These are phyloP conservation scores for Chrysoperla carnea DNA, from an alignment of 1,140 invertebrate species.

Conservation along the genomic window DNA sequence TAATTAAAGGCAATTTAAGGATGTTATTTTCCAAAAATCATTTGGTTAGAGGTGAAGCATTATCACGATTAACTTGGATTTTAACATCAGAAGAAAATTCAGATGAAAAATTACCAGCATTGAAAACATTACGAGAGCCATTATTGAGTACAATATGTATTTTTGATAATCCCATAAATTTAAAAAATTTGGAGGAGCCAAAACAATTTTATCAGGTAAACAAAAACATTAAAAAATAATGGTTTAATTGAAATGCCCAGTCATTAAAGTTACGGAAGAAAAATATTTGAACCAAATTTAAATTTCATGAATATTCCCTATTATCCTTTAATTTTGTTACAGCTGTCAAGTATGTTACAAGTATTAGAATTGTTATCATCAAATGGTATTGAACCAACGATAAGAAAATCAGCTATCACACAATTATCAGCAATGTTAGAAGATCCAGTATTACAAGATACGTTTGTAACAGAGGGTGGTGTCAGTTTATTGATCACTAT, in stretches of 20 bases:
- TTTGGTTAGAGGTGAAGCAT: constrained; percentile 27
- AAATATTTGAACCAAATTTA: too few species aligned
- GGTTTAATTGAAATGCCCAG: too few species aligned
- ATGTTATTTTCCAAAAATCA: constrained; percentile 24
- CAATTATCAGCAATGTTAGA: constrained; percentile 39
- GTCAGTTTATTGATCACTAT: constrained; percentile 13
- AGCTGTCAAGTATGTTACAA: constrained; percentile 23
- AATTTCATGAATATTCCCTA: too few species aligned
- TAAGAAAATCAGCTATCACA: constrained; percentile 33
- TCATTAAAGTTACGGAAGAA: too few species aligned
- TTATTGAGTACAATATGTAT: constrained; percentile 23
- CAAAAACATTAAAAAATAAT: too few species aligned
- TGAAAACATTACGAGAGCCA: constrained; percentile 26
- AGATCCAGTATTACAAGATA: constrained; percentile 29
- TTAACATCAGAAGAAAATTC: constrained; percentile 24
- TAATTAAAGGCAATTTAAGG: constrained; percentile 28
- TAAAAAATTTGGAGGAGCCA: constrained; percentile 12
- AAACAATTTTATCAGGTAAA: constrained; percentile 20
- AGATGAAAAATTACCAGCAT: constrained; percentile 21
- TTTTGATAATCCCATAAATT: constrained; percentile 16
- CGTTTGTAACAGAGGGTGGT: constrained; percentile 25
- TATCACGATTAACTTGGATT: constrained; percentile 29
- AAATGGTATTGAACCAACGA: constrained; percentile 28
- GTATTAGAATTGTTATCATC: constrained; percentile 23
- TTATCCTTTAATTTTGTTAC: too few species aligned